Base-by-base conservation (phyloP, 2,113 vertebrate species). In the Pipa parva region DNA sequence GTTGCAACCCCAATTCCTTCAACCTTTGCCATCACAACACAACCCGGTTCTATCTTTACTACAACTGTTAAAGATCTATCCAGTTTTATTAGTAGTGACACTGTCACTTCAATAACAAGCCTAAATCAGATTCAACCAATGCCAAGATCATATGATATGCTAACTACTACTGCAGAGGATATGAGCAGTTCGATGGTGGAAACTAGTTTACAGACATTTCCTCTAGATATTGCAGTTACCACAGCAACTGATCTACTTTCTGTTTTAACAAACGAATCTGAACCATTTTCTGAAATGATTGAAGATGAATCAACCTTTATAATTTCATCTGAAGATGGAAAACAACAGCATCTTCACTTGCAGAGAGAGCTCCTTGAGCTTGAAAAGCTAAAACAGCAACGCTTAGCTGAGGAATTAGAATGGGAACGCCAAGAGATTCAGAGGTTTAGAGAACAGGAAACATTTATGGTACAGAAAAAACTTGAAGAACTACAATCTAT, bases 351-450 rank as follows among this genome's bases (percentile, higher is more conserved):
- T 37, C 90, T 97, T 72, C 91, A 97, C 61, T 89, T 95, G 78
- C 94, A 99, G 49, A 89, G 94, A 49, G 97, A 99, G 74, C 91
- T 98, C 78, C 82, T 99, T 54, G 93, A 98, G 74, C 84, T 99
- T 58, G 95, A 98, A 70, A 99, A 98, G 84, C 86, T 98, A 60
- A 98, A 99, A 75, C 97, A 99, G 63, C 83, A 97, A 12, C 95
- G 95, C 71, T 91, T 97, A 68, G 95, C 97, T 11, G 97, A 99
- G 77, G 97, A 99, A 72, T 75, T 99, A 12, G 95, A 99, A 74
- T 97, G 97, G 92, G 95, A 99, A 69, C 93, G 97, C 48, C 95
- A 96, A 57, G 95, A 99, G 84, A 99, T 99, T 59, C 95, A 99
- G 71, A 92, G 95, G 71, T 98, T 95, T 76, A 89, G 95, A 63